A percentile compares a stretch with the other conserved stretches of the same genome.
phyloP scores from a whole-genome alignment of 2,888 invertebrate genomes.

The Leptopterna dolabrata region DNA sequence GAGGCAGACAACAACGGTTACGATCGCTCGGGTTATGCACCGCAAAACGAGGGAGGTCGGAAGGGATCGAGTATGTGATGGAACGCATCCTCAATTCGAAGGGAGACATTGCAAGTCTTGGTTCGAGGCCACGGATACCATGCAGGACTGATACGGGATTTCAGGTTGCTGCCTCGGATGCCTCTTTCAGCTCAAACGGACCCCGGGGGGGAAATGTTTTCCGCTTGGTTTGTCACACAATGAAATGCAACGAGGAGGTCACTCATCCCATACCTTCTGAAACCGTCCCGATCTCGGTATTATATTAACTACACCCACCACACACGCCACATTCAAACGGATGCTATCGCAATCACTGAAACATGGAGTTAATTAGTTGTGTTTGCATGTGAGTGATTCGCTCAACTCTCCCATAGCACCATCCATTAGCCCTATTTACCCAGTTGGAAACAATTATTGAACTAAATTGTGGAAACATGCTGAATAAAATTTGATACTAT shows the following conservation, averaged over 20 bases:
- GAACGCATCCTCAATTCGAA: constrained; percentile 8
- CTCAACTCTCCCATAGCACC: neutral
- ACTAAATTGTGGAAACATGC: neutral
- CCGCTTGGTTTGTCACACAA: constrained; percentile 6
- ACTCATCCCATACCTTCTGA: neutral
- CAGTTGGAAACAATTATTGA: neutral
- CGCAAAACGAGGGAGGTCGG: neutral
- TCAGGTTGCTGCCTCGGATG: constrained; percentile 1
- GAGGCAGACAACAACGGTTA: constrained; percentile 17
- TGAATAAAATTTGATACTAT: neutral
- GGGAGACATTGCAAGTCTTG: neutral
- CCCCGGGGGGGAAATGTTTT: constrained; percentile 14
- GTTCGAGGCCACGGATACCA: neutral
- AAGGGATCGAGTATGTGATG: neutral
- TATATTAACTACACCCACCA: neutral
- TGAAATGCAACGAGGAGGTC: neutral
- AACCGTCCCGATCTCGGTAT: neutral
- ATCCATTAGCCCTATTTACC: neutral
- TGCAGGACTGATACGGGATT: constrained; percentile 1
- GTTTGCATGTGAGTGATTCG: neutral
- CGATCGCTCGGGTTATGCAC: constrained; percentile 6
- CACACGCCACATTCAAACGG: neutral
- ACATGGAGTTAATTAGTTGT: neutral
- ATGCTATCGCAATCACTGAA: neutral
- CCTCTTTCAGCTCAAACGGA: constrained; percentile 30